Evolutionary conservation across 2,797 vertebrate genomes (phyloP).

Genomic region (Rhinatrema bivittatum): DNA sequence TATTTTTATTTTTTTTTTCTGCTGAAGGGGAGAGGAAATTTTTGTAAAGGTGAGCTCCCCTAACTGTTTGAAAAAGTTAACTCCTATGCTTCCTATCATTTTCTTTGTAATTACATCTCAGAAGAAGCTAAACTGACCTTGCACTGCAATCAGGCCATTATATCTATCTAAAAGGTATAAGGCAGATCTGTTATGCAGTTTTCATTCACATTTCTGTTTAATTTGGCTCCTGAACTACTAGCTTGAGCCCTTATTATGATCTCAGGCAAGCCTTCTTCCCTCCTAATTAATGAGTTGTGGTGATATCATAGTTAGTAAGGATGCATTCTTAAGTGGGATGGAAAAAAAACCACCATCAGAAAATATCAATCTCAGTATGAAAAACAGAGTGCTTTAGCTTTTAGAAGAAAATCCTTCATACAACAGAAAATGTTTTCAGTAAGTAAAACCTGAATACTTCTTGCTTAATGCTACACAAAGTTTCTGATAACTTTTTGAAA

Average conservation of each 20-base stretch:
- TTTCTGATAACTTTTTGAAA: conserved; percentile 16
- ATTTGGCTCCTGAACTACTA: no score
- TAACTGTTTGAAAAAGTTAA: no score
- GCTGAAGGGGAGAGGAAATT: no score
- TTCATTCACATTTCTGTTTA: no score
- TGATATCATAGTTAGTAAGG: conserved; percentile 35
- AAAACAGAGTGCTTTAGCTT: background rate
- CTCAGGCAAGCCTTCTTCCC: conserved; percentile 25
- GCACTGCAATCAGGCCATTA: no score
- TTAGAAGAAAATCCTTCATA: background rate
- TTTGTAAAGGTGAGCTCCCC: no score
- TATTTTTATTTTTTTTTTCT: no score
- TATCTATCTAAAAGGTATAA: no score
- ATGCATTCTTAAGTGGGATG: conserved; percentile 22
- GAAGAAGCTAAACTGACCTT: no score
- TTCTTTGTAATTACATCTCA: no score
- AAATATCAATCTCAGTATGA: background rate
- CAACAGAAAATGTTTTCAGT: background rate
- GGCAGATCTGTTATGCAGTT: no score
- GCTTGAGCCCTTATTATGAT: conserved; percentile 28
- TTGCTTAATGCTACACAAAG: background rate
- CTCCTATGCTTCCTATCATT: no score
- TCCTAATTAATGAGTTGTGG: conserved; percentile 39
- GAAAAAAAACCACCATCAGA: conserved; percentile 8
- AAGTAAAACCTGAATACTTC: background rate